These are phyloP conservation scores for Gastrophryne carolinensis DNA, from an alignment of 2,797 vertebrate species.

Conservation along the genomic window DNA sequence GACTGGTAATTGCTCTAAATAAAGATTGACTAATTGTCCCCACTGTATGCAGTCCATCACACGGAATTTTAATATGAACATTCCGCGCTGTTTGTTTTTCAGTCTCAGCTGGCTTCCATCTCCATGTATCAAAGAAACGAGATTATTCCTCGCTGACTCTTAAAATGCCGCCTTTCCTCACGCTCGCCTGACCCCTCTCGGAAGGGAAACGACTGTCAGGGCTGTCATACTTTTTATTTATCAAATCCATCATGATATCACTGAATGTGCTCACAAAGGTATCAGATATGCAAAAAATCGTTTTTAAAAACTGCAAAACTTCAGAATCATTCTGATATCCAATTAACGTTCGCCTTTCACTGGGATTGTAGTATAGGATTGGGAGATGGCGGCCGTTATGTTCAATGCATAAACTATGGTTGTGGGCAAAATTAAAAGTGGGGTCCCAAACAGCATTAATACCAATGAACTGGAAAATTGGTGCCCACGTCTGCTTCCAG, in stretches of 20 bases:
- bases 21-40: slow-evolving; percentile 59
- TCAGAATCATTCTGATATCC: too few species aligned
- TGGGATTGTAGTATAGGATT: too few species aligned
- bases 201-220: slow-evolving; percentile 55
- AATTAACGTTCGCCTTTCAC: too few species aligned
- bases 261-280: not conserved
- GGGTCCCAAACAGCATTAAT: too few species aligned
- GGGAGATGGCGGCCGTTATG: too few species aligned
- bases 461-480: too few species aligned
- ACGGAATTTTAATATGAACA: slow-evolving; percentile 56
- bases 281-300: not conserved
- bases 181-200: slow-evolving; percentile 58
- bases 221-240: slow-evolving; percentile 19
- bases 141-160: slow-evolving; percentile 59
- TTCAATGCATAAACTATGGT: too few species aligned
- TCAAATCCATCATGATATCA: not conserved
- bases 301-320: too few species aligned
- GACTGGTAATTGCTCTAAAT: slow-evolving; percentile 36
- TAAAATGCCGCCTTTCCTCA: slow-evolving; percentile 54
- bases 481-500: too few species aligned
- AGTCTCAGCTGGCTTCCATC: slow-evolving; percentile 56
- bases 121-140: slow-evolving; percentile 62
- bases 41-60: slow-evolving; percentile 57
- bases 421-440: too few species aligned
- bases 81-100: slow-evolving; percentile 55